Conservation (phyloP, 2,113 vertebrate species). For the Alligator mississippiensis region DNA sequence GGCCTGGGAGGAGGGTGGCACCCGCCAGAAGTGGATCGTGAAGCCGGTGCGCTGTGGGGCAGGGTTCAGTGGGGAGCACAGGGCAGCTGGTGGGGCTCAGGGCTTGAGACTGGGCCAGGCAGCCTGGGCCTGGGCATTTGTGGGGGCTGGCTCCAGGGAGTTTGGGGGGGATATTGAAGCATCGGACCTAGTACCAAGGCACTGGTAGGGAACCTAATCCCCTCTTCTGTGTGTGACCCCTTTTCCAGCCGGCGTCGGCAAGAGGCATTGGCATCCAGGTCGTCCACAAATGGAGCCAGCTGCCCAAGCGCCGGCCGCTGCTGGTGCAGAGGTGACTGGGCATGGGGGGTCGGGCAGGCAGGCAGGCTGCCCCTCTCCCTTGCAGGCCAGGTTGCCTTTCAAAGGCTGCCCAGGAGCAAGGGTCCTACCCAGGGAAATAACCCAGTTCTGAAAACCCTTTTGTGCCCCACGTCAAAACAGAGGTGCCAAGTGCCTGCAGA, state of each 20-base stretch:
- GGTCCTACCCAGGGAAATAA: no score
- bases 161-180: no score
- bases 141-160: no score
- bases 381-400: neutral
- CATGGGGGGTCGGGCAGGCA: neutral
- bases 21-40: constrained; percentile 95
- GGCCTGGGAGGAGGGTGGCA: constrained; percentile 90
- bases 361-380: neutral
- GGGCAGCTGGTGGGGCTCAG: no score
- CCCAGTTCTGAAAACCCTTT: no score
- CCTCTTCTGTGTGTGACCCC: neutral
- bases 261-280: constrained; percentile 98
- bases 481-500: no score
- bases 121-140: no score
- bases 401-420: no score
- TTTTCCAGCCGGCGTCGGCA: constrained; percentile 92
- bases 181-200: no score
- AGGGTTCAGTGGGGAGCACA: neutral
- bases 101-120: no score
- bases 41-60: constrained; percentile 87
- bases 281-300: constrained; percentile 97
- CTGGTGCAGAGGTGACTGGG: constrained; percentile 94
- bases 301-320: constrained; percentile 92
- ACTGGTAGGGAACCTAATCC: neutral
- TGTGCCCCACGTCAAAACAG: no score